Conservation (phyloP, 2,797 vertebrate genomes). For the Nothura maculosa region DNA sequence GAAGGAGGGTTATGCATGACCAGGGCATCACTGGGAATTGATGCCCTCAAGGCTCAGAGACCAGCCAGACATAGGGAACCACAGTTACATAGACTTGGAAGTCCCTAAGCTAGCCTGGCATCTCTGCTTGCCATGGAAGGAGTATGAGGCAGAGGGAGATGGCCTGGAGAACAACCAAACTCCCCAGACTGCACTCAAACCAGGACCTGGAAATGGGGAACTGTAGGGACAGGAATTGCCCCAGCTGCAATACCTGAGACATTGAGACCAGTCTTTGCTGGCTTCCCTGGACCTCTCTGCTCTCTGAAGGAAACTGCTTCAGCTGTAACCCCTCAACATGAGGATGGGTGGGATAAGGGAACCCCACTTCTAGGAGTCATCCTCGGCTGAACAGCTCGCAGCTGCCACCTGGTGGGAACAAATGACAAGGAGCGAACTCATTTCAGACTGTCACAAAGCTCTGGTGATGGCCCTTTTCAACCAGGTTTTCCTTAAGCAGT, state of each 20-base stretch:
- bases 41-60: background rate
- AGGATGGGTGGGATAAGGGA: background rate
- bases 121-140: background rate
- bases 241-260: background rate
- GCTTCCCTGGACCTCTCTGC: background rate
- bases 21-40: background rate
- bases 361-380: background rate
- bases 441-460: background rate
- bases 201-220: background rate
- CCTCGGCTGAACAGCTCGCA: background rate
- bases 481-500: background rate
- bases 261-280: no score
- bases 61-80: rapidly evolving
- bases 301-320: background rate
- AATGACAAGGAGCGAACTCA: background rate
- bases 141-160: background rate
- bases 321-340: background rate
- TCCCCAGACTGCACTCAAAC: background rate
- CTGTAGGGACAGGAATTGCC: background rate
- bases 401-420: background rate
- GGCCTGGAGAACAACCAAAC: background rate
- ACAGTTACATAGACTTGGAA: no score
- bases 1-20: background rate
- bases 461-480: no score
- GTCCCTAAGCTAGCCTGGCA: no score